A percentile compares a stretch with the other conserved stretches of the same genome.
These are phyloP conservation scores for Perca schrenkii DNA, from an alignment of 2,113 vertebrate species.

Conservation along the genomic window DNA sequence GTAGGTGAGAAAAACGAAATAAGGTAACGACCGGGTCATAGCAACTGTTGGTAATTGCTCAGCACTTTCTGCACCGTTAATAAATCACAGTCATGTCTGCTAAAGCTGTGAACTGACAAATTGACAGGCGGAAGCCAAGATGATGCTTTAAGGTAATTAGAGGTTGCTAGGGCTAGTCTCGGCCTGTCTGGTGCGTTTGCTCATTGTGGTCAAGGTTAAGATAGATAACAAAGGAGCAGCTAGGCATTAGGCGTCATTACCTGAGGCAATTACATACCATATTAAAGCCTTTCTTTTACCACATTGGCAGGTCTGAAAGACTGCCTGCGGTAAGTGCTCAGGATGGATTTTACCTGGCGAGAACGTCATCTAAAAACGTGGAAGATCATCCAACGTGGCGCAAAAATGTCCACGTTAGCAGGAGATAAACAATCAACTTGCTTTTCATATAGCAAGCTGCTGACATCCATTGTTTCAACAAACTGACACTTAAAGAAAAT, in stretches of 20 bases:
- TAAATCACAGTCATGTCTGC: constrained; percentile 41
- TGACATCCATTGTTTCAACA: background rate
- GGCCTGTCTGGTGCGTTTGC: constrained; percentile 46
- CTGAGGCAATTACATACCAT: constrained; percentile 45
- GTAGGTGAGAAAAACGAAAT: background rate
- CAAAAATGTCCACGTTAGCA: background rate
- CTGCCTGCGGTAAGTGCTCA: constrained; percentile 3
- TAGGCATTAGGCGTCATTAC: constrained; percentile 60
- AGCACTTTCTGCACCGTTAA: constrained; percentile 41
- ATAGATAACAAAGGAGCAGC: constrained; percentile 59
- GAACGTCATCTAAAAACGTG: background rate
- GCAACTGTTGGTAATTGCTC: constrained; percentile 23
- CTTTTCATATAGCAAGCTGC: background rate
- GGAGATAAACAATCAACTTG: background rate
- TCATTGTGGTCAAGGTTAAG: constrained; percentile 65
- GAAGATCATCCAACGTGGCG: background rate
- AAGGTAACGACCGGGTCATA: background rate
- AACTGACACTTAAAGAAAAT: constrained; percentile 19
- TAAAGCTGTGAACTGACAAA: constrained; percentile 44
- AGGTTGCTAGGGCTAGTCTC: constrained; percentile 35
- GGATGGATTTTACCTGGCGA: constrained; percentile 5
- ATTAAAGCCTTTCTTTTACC: constrained; percentile 43
- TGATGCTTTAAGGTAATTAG: constrained; percentile 29
- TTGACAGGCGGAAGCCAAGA: constrained; percentile 47
- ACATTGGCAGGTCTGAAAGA: constrained; percentile 18